A percentile compares a stretch with the other conserved stretches of the same genome.
These are phyloP conservation scores for Rhizomys pruinosus DNA, from an alignment of 2,113 vertebrate species.

Conservation along the genomic window DNA sequence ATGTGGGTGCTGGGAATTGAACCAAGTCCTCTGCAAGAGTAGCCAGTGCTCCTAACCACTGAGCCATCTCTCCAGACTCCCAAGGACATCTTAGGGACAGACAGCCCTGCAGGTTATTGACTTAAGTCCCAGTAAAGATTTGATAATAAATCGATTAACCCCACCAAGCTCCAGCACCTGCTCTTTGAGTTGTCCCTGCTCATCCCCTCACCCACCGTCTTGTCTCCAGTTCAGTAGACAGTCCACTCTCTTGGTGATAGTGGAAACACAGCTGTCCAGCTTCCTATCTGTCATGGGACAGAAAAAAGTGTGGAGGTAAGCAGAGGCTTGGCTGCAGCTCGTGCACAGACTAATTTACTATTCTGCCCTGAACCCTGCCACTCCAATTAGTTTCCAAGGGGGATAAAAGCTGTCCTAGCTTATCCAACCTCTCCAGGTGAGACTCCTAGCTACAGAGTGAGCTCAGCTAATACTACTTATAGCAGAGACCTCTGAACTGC, in stretches of 20 bases:
- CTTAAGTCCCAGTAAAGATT: background rate
- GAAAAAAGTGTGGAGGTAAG: background rate
- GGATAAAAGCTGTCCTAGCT: slow-evolving; percentile 1
- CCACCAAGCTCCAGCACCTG: background rate
- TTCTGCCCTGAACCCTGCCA: background rate
- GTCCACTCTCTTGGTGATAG: background rate
- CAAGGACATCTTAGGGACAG: background rate
- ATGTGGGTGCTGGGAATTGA: no score
- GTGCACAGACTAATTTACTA: background rate
- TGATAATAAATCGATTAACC: background rate
- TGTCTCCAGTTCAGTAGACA: background rate
- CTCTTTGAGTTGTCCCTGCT: background rate
- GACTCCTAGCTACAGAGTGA: background rate
- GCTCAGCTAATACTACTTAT: background rate
- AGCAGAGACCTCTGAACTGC: background rate
- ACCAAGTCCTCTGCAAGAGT: no score
- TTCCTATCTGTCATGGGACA: background rate
- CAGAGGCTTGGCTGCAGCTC: background rate
- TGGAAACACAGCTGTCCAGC: background rate
- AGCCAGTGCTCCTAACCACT: no score
- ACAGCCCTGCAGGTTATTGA: background rate
- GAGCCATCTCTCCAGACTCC: no score
- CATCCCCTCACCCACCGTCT: background rate
- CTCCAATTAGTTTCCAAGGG: background rate
- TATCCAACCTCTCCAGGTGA: background rate